Evolutionary conservation across 2,888 invertebrate species (phyloP), one percentile per base, ranked within the genome.

Genomic region (Himalopsyche kuldschensis): DNA sequence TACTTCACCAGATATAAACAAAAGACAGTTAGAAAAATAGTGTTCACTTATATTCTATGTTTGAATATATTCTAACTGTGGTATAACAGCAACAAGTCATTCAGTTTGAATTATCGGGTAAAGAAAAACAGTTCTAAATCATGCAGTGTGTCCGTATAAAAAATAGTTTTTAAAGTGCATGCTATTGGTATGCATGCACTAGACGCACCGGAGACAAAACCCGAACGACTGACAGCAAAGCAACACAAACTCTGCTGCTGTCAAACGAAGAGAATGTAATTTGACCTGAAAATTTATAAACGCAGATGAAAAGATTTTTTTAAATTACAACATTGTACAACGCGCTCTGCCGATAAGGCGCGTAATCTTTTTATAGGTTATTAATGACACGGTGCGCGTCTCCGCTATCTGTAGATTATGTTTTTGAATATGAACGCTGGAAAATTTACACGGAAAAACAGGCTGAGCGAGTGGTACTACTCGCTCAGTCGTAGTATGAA

Each of bases 161-260:
- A 69, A 69, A 27, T 63, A 63, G 69, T 69, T 69, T 69, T 69
- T 11, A 69, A 69, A 30, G 69, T 69, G 69, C 69, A 63, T 63
- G 63, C 27, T 20, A 63, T 63, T 24, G 20, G 63, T 63, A 63
- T n/a, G 27, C 63, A 69, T 69, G 69, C 69, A 69, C 69, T 30
- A 69, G 11, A 69, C 69, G 78, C 81, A 81, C 41, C 5, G 77
- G 77, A 81, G 77, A 81, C 81, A 77, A 77, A 81, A 81, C 77
- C 76, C 78, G 76, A 78, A 79, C 84, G 83, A 84, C 84, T 84
- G 84, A 84, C 84, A 84, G 79, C 82, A 79, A 79, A 75, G 55
- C 82, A 41, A 76, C 69, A 69, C 69, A 69, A 69, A 81, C 78
- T 55, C 55, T 32, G 77, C 75, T 76, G 82, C 76, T 80, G 81